Base-by-base conservation (phyloP, 2,888 invertebrate genomes). In the Drosophila limbata region DNA sequence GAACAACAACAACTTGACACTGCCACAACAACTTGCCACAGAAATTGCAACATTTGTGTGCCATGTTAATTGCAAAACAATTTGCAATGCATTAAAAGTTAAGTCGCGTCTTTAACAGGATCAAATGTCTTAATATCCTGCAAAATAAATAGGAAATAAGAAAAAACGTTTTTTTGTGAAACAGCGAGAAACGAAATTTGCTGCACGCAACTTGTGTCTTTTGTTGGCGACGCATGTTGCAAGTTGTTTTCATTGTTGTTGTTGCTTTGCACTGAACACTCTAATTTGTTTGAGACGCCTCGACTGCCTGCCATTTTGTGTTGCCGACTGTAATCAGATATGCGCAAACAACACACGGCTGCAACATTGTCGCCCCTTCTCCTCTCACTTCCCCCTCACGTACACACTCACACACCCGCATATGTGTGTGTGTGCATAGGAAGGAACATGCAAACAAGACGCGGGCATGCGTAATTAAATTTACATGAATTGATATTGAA, bases 401-500 rank as follows among this genome's bases (percentile, higher is more conserved):
- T 35, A 35, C 65, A 25, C 28, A 33, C 42, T 35, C 48, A 37
- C 45, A 47, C 35, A 35, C 25, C 37, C 15, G 25, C 52, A 25
- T 33, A 9, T 33, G 15, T 31, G 44, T 62, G 28, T 59, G 31
- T 25, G 45, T 47, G 56, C 33, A 17, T 25, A 37, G 62, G 50
- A 51, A 31, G 74, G 42, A 75, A 59, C 70, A 76, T 78, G 80
- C 86, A 83, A 86, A 83, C 83, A 88, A 62, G 84, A 71, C 63
- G 84, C 81, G 73, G 75, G 87, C 84, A 88, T 78, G 88, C 85
- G 85, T 85, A 87, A 85, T 85, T 89, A 89, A 85, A 85, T 85
- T 89, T 89, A 84, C 89, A 85, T 85, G 89, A 85, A 84, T 87
- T 84, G 83, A 83, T 84, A 84, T 84, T 86, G 87, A 88, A 77